Evolutionary conservation across 2,113 vertebrate genomes (phyloP).

Genomic region (Indicator indicator): DNA sequence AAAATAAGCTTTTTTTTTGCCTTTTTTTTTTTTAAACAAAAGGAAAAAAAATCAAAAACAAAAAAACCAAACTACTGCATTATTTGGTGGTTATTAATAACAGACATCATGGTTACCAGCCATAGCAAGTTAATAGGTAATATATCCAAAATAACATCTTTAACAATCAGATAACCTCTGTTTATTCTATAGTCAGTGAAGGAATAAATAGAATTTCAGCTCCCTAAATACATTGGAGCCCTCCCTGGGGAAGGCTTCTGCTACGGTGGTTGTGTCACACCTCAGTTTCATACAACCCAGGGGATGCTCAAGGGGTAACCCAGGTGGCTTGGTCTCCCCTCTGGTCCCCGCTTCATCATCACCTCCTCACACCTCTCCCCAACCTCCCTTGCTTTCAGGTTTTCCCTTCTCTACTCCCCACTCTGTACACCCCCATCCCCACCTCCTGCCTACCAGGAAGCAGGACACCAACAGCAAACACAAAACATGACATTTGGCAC

Average conservation of each 20-base stretch:
- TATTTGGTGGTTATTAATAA: conserved; percentile 77
- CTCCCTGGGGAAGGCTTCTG: conserved; percentile 60
- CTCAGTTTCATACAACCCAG: not conserved
- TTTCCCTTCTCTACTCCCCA: not conserved
- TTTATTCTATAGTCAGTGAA: conserved; percentile 77
- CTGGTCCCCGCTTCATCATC: not conserved
- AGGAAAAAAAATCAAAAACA: not conserved
- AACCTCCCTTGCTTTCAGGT: conserved; percentile 37
- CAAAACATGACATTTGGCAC: conserved; percentile 36
- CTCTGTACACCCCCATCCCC: not conserved
- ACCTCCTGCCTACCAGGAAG: not conserved
- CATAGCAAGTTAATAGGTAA: conserved; percentile 93
- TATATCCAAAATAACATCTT: conserved; percentile 94
- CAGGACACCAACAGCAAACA: conserved; percentile 24
- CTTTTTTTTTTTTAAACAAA: not conserved
- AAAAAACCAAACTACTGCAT: conserved; percentile 10
- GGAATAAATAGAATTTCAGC: conserved; percentile 91
- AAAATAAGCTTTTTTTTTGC: conserved; percentile 64
- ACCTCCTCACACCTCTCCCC: conserved; percentile 58
- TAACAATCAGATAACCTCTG: conserved; percentile 84
- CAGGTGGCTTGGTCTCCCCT: not conserved
- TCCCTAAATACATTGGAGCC: conserved; percentile 77
- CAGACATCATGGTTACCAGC: conserved; percentile 95
- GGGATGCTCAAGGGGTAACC: conserved; percentile 2
- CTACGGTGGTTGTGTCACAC: conserved; percentile 42